Percentiles rank a stretch among this genome's conserved stretches.
phyloP scores from a whole-genome alignment of 2,797 vertebrate genomes.

The Lepus townsendii region DNA sequence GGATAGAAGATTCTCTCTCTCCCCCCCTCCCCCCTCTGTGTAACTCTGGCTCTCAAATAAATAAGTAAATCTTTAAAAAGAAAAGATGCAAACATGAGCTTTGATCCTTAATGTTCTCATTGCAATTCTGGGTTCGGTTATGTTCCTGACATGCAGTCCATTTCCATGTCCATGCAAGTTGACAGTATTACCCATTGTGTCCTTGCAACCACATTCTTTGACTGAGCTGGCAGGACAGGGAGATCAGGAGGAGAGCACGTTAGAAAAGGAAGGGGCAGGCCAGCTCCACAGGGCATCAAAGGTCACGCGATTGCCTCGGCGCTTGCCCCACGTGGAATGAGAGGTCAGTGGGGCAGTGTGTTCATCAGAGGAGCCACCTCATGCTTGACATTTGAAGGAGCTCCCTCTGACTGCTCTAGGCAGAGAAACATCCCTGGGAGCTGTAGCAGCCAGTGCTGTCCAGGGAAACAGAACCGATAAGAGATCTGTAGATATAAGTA shows the following conservation, averaged over 20 bases:
- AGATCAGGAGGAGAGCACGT: background rate
- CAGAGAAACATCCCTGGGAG: background rate
- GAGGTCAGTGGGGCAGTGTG: background rate
- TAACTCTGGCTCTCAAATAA: too few relatives aligned
- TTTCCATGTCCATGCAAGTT: background rate
- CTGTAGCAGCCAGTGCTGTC: background rate
- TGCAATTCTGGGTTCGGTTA: background rate
- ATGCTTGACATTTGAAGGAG: slow-evolving; percentile 16
- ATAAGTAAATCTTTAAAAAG: background rate
- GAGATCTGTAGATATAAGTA: background rate
- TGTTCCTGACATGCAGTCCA: background rate
- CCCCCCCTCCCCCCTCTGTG: too few relatives aligned
- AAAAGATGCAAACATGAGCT: background rate
- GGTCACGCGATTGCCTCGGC: background rate
- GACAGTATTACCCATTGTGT: background rate
- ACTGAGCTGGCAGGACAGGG: background rate
- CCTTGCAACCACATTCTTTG: background rate
- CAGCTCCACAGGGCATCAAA: background rate
- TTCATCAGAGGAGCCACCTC: background rate
- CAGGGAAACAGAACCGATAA: background rate
- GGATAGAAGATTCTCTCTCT: too few relatives aligned
- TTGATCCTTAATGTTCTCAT: background rate
- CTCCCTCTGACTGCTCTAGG: background rate
- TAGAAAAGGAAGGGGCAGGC: background rate
- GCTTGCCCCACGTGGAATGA: slow-evolving; percentile 41